Evolutionary conservation across 1,140 invertebrate genomes (phyloP), one percentile per base, ranked within the genome.

Genomic region (Diplogasteroides magnus): DNA sequence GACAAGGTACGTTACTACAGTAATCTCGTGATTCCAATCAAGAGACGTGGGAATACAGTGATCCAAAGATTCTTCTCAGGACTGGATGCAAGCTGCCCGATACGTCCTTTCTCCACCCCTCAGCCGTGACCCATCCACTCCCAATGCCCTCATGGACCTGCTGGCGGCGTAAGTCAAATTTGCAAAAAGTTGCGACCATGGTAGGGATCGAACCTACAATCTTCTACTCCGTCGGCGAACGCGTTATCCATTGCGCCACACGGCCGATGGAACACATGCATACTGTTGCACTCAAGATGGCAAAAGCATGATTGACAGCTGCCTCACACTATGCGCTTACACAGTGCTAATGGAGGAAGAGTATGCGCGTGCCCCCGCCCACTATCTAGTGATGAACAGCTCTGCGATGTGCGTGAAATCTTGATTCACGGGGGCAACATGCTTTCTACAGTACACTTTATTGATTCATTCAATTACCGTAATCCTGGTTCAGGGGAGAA

Each of bases 81-180:
- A 90, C 83, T 82, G 77, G 72, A 61, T 64, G 14, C 74, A 82
- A 58, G 80, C 80, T 15, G 80, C 80, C 61, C 68, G 71, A 29
- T 91, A 95, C 85, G 88, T 74, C 11, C 86, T 95, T 84, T 91
- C 91, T 67, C 94, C 94, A 28, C 94, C 94, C 15, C 87, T 98
- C 27, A 87, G 93, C 75, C 88, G 90, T 58, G 92, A 97, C 83
- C 86, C 89, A 57, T 86, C 86, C 59, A 97, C 93, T 62, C 91
- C 92, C 31, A 87, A 86, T 68, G 89, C 89, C 80, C 87, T 95
- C 82, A 89, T 92, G 85, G 89, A 92, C 83, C 87, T 91, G 2
- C 86, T 96, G 74, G 89, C 91, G 76, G 88, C 89, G 92, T 94
- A 87, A 86, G 86, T 86, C 6, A 48, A 48, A 48, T 48, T 6